Evolutionary conservation across 1,140 invertebrate genomes (phyloP), one percentile per base, ranked within the genome.

Genomic region (Lepidurus arcticus): DNA sequence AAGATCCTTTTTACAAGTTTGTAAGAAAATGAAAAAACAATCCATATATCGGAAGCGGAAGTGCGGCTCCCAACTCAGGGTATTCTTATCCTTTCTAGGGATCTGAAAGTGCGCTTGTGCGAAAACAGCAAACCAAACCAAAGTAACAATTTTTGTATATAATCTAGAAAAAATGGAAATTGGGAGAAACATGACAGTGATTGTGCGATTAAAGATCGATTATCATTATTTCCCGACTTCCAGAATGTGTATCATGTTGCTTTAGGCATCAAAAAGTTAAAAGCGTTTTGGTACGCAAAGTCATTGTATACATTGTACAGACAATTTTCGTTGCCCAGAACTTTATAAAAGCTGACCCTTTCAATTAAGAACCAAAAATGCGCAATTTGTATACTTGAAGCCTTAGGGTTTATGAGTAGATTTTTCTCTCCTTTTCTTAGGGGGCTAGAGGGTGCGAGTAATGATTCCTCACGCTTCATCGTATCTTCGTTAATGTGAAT

Each of bases 281-380:
- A 21, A n/a, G 53, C 53, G 53, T 65, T 65, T 13, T 65, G 53
- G 53, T 65, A 65, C 53, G 53, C 53, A 13, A 65, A 65, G 53
- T 65, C 53, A 65, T 65, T 65, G 53, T 65, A 65, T 65, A 65
- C 53, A 65, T 13, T 65, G 53, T 65, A 65, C 53, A 65, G 53
- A 65, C 53, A 65, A 65, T n/a, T 65, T 65, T 65, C 53, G 53
- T 65, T 65, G 53, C 53, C 53, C 53, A 65, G 53, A 65, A 65
- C 53, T 65, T 65, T 65, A 65, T 65, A 65, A 65, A 13, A 65
- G 34, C 53, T n/a, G 53, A 65, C 53, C 53, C 53, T 65, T 65
- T 65, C 53, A 65, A 65, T 65, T 65, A 65, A 13, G 53, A 65
- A 65, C 16, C 53, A 21, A 34, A 34, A 34, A 34, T 34, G 6